Conservation (phyloP, 2,888 invertebrate genomes). For the Invenusta paracnida region DNA sequence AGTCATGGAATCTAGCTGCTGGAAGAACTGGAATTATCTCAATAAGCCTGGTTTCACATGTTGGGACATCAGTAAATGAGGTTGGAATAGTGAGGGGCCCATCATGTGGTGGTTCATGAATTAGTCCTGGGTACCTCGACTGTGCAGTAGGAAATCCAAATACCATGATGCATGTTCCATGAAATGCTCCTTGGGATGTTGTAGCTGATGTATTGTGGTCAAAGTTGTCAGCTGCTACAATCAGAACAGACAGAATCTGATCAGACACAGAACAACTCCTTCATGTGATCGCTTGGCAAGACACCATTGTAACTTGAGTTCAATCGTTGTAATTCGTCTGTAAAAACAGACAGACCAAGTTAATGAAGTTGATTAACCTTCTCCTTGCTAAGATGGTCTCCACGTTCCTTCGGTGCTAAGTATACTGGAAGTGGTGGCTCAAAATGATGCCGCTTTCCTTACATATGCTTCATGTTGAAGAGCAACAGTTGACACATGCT, state of each 20-base stretch:
- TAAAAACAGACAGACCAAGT: slow-evolving; percentile 12
- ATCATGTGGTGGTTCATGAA: slow-evolving; percentile 5
- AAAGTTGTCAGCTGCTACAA: slow-evolving; percentile 25
- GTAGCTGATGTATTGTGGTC: slow-evolving; percentile 10
- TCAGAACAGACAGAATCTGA: not conserved
- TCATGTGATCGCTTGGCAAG: slow-evolving; percentile 25
- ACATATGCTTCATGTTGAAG: slow-evolving; percentile 17
- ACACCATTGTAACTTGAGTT: slow-evolving; percentile 20
- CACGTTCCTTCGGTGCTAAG: slow-evolving; percentile 3
- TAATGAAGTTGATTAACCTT: slow-evolving; percentile 18
- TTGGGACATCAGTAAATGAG: slow-evolving; percentile 11
- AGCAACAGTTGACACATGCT: slow-evolving; percentile 8
- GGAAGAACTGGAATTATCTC: not conserved
- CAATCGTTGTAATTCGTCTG: slow-evolving; percentile 20
- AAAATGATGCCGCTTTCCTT: slow-evolving; percentile 4
- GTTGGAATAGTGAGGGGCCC: not conserved
- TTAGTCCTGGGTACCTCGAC: slow-evolving; percentile 22
- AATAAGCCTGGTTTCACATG: not conserved
- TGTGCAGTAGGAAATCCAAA: slow-evolving; percentile 26
- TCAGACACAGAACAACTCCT: not conserved
- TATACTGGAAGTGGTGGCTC: slow-evolving; percentile 10
- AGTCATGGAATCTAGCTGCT: slow-evolving; percentile 8
- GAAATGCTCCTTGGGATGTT: slow-evolving; percentile 11
- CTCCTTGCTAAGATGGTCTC: slow-evolving; percentile 12
- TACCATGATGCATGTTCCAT: slow-evolving; percentile 21